Evolutionary conservation across 2,888 invertebrate species (phyloP).

Genomic region (Oscheius sp.): DNA sequence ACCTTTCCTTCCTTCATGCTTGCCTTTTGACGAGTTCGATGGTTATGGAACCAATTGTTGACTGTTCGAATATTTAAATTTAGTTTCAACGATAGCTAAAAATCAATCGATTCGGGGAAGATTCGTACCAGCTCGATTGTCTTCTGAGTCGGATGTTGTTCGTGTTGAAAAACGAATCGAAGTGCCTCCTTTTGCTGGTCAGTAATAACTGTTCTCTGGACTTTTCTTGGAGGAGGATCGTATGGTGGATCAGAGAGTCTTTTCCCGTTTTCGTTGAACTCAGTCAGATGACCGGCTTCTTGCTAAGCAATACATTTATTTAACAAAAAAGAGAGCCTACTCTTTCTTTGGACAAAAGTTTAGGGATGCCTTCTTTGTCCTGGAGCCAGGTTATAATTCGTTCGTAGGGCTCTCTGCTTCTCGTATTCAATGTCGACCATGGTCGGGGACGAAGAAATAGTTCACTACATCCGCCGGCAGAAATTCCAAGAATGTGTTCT

Average conservation of each 20-base stretch:
- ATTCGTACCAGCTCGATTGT: conserved; percentile 70
- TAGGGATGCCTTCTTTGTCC: conserved; percentile 37
- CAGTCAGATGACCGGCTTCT: conserved; percentile 15
- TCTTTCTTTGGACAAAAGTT: conserved; percentile 35
- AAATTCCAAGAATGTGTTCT: conserved; percentile 92
- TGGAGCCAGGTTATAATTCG: conserved; percentile 41
- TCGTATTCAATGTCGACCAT: conserved; percentile 98
- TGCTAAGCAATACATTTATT: conserved; percentile 12
- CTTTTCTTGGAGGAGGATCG: conserved; percentile 42
- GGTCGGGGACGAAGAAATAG: conserved; percentile 96
- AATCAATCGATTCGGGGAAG: background rate
- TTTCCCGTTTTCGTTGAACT: conserved; percentile 30
- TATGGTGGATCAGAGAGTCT: conserved; percentile 14
- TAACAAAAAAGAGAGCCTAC: conserved; percentile 12
- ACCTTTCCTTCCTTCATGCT: conserved; percentile 49
- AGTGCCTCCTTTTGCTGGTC: conserved; percentile 98
- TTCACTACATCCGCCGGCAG: conserved; percentile 90
- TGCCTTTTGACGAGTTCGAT: conserved; percentile 91
- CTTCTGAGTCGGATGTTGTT: conserved; percentile 95
- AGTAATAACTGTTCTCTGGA: conserved; percentile 90
- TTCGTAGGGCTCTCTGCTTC: conserved; percentile 71
- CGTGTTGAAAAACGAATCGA: conserved; percentile 87
- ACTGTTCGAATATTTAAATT: conserved; percentile 92
- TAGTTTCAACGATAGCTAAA: conserved; percentile 76
- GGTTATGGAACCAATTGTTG: conserved; percentile 99